Percentiles rank a stretch among this genome's conserved stretches.
Conservation (phyloP, 2,888 invertebrate genomes). For the Himalopsyche japonica region DNA sequence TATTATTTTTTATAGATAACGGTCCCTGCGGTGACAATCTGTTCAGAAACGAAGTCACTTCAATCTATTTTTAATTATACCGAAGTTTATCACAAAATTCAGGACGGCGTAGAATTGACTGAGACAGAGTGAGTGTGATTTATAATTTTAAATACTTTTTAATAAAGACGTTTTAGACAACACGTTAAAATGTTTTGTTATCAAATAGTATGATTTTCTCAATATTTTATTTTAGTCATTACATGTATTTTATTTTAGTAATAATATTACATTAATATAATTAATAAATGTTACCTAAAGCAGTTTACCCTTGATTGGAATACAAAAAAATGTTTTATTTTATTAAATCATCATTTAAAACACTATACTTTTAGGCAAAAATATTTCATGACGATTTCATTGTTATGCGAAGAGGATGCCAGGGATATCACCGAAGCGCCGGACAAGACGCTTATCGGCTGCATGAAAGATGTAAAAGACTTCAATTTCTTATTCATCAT, state of each 20-base stretch:
- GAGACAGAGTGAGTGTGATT: slow-evolving; percentile 27
- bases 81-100: slow-evolving; percentile 51
- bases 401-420: not conserved
- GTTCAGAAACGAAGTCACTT: slow-evolving; percentile 69
- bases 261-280: too few species aligned
- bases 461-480: not conserved
- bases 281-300: too few species aligned
- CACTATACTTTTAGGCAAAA: not conserved
- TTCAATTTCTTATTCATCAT: too few species aligned
- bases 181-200: too few species aligned
- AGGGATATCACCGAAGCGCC: not conserved
- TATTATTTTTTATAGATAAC: slow-evolving; percentile 54
- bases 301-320: too few species aligned
- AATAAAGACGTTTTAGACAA: too few species aligned
- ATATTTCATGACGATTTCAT: not conserved
- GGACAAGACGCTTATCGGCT: not conserved
- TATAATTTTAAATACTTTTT: not conserved
- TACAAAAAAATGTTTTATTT: too few species aligned
- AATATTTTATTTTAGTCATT: too few species aligned
- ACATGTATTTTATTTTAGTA: too few species aligned
- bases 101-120: slow-evolving; percentile 16
- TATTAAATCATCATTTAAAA: too few species aligned
- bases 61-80: slow-evolving; percentile 69
- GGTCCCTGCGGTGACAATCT: slow-evolving; percentile 68
- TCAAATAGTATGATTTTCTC: too few species aligned